Percentiles rank a stretch among this genome's conserved stretches.
Evolutionary conservation across 2,797 vertebrate species (phyloP).

Genomic region (Zalophus californianus): DNA sequence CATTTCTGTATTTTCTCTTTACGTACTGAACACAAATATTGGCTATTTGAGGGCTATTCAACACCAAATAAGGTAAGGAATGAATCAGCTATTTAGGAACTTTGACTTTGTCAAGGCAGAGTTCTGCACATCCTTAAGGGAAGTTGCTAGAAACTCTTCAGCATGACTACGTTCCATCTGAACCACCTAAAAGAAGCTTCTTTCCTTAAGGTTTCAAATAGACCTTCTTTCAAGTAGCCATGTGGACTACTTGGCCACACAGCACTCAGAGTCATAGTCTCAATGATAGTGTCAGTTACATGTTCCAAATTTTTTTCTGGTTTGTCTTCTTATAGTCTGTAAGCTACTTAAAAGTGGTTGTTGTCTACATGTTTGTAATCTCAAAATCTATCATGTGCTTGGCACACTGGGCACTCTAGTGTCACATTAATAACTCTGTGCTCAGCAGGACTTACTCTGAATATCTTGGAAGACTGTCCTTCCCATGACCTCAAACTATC

Average conservation of each 20-base stretch:
- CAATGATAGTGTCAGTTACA: neutral
- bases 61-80: neutral
- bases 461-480: neutral
- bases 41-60: too few species aligned
- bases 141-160: neutral
- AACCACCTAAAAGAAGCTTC: neutral
- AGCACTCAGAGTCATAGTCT: neutral
- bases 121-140: too few species aligned
- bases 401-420: neutral
- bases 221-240: neutral
- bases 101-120: neutral
- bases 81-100: neutral
- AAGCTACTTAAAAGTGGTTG: neutral
- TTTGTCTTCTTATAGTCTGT: neutral
- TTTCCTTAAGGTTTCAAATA: neutral
- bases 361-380: neutral
- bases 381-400: neutral
- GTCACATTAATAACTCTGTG: neutral
- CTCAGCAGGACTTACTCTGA: neutral
- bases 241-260: neutral
- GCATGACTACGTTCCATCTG: neutral
- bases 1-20: neutral
- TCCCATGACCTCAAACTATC: neutral
- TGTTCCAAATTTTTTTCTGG: neutral
- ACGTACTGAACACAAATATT: neutral